Evolutionary conservation across 2,113 vertebrate genomes (phyloP).

Genomic region (Thymallus thymallus): DNA sequence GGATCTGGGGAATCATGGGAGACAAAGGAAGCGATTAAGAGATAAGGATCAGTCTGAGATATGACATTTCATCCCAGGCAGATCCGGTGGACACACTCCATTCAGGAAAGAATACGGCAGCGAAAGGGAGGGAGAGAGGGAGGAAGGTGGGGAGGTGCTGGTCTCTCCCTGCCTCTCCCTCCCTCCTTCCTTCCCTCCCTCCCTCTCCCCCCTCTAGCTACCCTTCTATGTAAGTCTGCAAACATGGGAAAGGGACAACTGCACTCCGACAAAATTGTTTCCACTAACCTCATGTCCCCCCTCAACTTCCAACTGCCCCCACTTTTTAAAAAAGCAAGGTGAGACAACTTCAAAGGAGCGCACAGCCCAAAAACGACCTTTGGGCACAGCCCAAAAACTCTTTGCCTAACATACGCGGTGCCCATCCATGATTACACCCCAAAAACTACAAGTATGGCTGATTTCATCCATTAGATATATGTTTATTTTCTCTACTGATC

Average conservation of each 20-base stretch:
- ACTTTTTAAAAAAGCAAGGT: conserved; percentile 25
- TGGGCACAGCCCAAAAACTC: background rate
- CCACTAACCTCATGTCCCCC: conserved; percentile 18
- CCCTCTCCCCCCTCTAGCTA: conserved; percentile 19
- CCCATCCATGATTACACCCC: background rate
- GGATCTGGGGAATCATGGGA: conserved; percentile 88
- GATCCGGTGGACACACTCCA: conserved; percentile 88
- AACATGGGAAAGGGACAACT: conserved; percentile 49
- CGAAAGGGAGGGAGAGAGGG: conserved; percentile 57
- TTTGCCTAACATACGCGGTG: background rate
- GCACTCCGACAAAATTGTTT: conserved; percentile 30
- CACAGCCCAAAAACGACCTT: background rate
- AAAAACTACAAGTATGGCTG: background rate
- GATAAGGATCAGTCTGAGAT: conserved; percentile 94
- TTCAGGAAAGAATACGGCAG: conserved; percentile 78
- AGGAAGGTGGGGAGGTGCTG: conserved; percentile 38
- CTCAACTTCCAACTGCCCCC: conserved; percentile 1
- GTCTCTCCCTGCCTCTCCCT: conserved; percentile 30
- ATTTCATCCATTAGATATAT: conserved; percentile 14
- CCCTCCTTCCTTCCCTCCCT: conserved; percentile 12
- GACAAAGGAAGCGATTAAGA: conserved; percentile 97
- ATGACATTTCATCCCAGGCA: conserved; percentile 96
- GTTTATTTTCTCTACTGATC: conserved; percentile 9
- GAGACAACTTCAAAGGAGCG: conserved; percentile 49
- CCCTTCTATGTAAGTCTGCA: conserved; percentile 57